phyloP scores from a whole-genome alignment of 2,888 invertebrate genomes.

The Clanis bilineata region DNA sequence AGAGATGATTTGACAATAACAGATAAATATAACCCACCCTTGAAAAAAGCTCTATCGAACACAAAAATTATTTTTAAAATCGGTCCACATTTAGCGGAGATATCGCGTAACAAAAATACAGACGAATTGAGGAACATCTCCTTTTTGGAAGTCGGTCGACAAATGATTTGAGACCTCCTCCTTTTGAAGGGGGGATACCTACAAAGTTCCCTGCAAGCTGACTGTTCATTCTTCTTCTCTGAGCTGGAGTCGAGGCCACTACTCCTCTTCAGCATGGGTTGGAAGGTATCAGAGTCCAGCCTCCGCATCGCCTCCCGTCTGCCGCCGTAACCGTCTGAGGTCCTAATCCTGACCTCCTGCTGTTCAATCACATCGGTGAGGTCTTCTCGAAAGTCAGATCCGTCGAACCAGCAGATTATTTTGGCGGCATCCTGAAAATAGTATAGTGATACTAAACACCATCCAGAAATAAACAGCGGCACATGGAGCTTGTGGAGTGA shows the following conservation, averaged over 20 bases:
- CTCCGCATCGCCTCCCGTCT: conserved; percentile 51
- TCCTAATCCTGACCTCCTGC: conserved; percentile 72
- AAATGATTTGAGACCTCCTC: too few relatives aligned
- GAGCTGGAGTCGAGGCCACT: conserved; percentile 67
- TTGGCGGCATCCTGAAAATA: conserved; percentile 67
- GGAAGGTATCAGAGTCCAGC: conserved; percentile 69
- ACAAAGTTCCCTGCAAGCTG: conserved; percentile 66
- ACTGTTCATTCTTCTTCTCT: conserved; percentile 59
- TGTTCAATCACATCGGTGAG: conserved; percentile 75
- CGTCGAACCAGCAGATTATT: conserved; percentile 77
- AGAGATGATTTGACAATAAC: too few relatives aligned
- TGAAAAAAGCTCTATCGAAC: too few relatives aligned
- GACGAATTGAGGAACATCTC: too few relatives aligned
- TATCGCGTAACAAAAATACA: too few relatives aligned
- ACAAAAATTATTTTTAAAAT: too few relatives aligned
- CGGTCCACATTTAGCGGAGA: too few relatives aligned
- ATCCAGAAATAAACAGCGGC: too few relatives aligned
- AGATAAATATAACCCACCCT: too few relatives aligned
- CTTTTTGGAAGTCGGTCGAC: too few relatives aligned
- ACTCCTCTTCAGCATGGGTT: conserved; percentile 69
- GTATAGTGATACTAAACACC: not conserved
- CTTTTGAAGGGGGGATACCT: too few relatives aligned
- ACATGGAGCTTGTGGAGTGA: too few relatives aligned
- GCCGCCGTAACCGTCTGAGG: conserved; percentile 60
- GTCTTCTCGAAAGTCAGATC: conserved; percentile 74